Evolutionary conservation across 2,113 vertebrate species (phyloP).

Genomic region (Myotis lucifugus): DNA sequence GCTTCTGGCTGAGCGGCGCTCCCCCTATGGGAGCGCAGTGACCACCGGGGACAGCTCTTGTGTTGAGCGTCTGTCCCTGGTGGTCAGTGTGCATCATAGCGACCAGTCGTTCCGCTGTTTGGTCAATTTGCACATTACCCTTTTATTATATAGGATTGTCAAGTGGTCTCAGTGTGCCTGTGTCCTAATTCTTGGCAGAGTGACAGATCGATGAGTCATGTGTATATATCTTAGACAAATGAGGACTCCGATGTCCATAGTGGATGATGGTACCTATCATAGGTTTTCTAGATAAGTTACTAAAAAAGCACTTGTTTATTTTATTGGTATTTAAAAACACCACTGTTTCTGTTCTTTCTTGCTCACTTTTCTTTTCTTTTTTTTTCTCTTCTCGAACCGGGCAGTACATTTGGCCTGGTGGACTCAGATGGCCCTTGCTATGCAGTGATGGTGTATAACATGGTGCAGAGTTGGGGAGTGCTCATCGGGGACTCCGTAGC

Average conservation of each 20-base stretch:
- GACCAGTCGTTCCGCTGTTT: too few relatives aligned
- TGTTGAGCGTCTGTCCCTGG: too few relatives aligned
- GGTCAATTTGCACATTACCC: too few relatives aligned
- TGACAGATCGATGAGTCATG: background rate
- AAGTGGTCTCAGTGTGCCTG: background rate
- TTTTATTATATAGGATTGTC: background rate
- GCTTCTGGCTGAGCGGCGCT: too few relatives aligned
- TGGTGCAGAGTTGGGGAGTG: conserved; percentile 93
- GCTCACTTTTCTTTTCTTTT: background rate
- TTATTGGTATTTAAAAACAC: conserved; percentile 28
- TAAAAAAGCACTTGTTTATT: conserved; percentile 29
- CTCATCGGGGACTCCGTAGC: conserved; percentile 94
- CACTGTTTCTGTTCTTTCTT: background rate
- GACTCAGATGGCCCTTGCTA: conserved; percentile 91
- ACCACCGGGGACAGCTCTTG: too few relatives aligned
- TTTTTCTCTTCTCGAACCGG: background rate
- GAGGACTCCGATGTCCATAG: background rate
- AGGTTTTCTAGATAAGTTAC: conserved; percentile 29
- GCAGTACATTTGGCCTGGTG: conserved; percentile 92
- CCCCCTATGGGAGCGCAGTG: too few relatives aligned
- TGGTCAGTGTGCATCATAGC: too few relatives aligned
- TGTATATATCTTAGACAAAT: background rate
- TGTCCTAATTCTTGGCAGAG: conserved; percentile 31
- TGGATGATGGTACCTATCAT: background rate
- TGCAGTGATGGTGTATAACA: conserved; percentile 94